phyloP scores from a whole-genome alignment of 2,797 vertebrate genomes.

The Dermochelys coriacea region DNA sequence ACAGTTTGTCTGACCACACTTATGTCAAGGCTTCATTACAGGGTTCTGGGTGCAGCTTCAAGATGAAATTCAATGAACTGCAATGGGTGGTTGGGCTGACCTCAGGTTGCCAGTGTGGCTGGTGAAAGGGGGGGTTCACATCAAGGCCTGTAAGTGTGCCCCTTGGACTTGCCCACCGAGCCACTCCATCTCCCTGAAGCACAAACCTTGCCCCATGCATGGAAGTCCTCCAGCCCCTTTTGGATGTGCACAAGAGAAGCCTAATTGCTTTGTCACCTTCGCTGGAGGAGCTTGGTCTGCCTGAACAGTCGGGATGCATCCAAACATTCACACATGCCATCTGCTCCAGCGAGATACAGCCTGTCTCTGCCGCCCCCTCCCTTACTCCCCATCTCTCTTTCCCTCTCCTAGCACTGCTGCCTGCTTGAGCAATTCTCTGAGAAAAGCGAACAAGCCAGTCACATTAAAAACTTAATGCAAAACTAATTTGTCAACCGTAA shows the following conservation, averaged over 20 bases:
- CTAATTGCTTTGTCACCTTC: background rate
- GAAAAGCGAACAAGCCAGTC: background rate
- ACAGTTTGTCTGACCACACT: background rate
- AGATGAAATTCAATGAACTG: background rate
- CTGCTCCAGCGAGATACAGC: background rate
- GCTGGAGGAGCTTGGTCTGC: background rate
- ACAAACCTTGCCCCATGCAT: background rate
- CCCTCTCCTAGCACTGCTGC: fast-evolving
- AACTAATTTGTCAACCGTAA: conserved; percentile 34
- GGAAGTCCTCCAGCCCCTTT: background rate
- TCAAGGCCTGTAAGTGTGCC: background rate
- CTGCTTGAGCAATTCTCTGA: background rate
- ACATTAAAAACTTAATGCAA: conserved; percentile 9
- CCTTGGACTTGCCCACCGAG: background rate
- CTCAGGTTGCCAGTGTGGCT: background rate
- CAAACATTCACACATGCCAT: background rate
- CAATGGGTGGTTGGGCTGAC: fast-evolving
- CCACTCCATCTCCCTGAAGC: background rate
- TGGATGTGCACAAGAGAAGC: fast-evolving
- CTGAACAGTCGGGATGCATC: background rate
- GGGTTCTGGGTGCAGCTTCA: background rate
- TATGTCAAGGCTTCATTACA: background rate
- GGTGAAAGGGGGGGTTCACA: background rate
- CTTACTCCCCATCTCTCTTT: background rate
- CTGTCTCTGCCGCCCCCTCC: background rate